Evolutionary conservation across 2,113 vertebrate species (phyloP), one percentile per base, ranked within the genome.

Genomic region (Colius striatus): DNA sequence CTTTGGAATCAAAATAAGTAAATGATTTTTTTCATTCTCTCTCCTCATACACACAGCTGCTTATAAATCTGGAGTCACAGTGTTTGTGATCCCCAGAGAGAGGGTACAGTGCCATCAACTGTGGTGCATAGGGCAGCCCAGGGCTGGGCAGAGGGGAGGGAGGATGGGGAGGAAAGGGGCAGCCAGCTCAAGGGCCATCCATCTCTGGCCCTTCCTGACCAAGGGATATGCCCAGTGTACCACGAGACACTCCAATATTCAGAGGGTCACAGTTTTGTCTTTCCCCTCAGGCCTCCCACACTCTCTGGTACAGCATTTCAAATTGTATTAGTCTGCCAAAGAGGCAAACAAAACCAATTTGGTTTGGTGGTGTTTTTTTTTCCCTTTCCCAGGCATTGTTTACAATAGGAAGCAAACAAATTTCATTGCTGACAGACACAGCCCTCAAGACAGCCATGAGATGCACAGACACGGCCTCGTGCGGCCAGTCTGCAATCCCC

Each of bases 341-440:
- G n/a, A 90, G 68, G 48, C 32, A 86, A 94, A 92, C 51, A 72
- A 90, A 83, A 41, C 38, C 38, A 41, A 41, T 9, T 41, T 41
- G 38, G 38, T 41, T 41, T 41, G 38, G 38, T 41, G 38, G 1
- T 6, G 1, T 48, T 82, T 66, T 83, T 63, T 57, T 76, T 53
- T 55, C 12, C 38, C 38, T 51, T 75, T 27, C 48, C 17, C 38
- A 89, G 91, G 89, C 80, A 32, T 16, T 57, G 43, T 89, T 94
- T 88, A 72, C 86, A 96, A 93, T 82, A 95, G 94, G 86, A 90
- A 84, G 73, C 57, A 92, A 94, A 89, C 84, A 74, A 90, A 71
- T 68, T 73, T 71, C 68, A 34, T 3, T 74, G 48, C 61, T 78
- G 89, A 86, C 73, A 85, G 55, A 57, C 27, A 12, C 22, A 81